phyloP scores from a whole-genome alignment of 2,888 invertebrate genomes.

The Nemapogon koenigi region DNA sequence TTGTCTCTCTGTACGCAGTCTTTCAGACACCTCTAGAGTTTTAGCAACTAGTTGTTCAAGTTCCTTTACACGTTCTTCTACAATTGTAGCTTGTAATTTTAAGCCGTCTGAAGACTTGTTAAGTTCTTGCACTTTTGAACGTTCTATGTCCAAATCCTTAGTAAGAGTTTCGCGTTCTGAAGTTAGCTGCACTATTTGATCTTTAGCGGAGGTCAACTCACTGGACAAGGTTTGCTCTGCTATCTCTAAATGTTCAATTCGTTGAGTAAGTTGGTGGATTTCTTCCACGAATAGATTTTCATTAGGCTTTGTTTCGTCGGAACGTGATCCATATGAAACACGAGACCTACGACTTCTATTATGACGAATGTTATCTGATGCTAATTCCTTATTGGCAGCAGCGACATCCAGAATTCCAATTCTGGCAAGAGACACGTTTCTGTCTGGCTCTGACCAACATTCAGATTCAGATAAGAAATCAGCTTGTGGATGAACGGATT shows the following conservation, averaged over 20 bases:
- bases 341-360: constrained; percentile 47
- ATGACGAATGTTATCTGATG: constrained; percentile 37
- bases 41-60: constrained; percentile 32
- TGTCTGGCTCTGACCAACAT: constrained; percentile 87
- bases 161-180: constrained; percentile 35
- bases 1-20: constrained; percentile 39
- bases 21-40: constrained; percentile 27
- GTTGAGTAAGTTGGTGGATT: constrained; percentile 40
- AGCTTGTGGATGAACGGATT: constrained; percentile 27
- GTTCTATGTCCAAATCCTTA: constrained; percentile 27
- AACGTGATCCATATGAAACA: constrained; percentile 44
- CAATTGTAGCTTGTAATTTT: constrained; percentile 24
- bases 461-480: constrained; percentile 73
- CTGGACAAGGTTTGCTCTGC: constrained; percentile 50
- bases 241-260: constrained; percentile 33
- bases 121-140: constrained; percentile 26
- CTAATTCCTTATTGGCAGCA: constrained; percentile 28
- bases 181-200: constrained; percentile 34
- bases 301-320: constrained; percentile 50
- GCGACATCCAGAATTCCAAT: constrained; percentile 68
- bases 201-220: constrained; percentile 36
- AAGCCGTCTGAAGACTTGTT: constrained; percentile 30
- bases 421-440: constrained; percentile 79
- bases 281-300: constrained; percentile 64
- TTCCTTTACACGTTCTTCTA: constrained; percentile 36